Conservation (phyloP, 2,888 invertebrate genomes). For the Hoplodrina ambigua region DNA sequence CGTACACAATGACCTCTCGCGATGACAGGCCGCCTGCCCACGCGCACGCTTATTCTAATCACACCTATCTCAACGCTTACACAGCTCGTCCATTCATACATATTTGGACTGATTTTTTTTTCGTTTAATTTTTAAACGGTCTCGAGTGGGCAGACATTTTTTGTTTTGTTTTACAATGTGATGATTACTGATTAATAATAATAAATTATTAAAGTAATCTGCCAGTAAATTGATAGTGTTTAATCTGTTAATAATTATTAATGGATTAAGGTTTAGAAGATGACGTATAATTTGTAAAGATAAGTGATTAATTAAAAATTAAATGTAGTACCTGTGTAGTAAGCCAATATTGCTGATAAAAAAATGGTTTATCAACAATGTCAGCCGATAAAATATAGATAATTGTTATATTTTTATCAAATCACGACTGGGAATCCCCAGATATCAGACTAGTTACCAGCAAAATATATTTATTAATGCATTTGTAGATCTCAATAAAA, state of each 20-base stretch:
- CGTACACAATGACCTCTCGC: conserved; percentile 84
- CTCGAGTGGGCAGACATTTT: conserved; percentile 83
- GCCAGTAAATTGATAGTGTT: conserved; percentile 51
- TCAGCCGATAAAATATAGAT: conserved; percentile 27
- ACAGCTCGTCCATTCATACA: conserved; percentile 84
- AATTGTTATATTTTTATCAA: conserved; percentile 14
- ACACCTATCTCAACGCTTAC: conserved; percentile 82
- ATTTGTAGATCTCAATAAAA: neutral
- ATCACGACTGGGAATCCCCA: neutral
- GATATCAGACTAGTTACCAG: neutral
- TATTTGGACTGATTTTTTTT: conserved; percentile 81
- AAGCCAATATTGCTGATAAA: conserved; percentile 19
- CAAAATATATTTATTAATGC: too few relatives aligned
- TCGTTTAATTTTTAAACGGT: conserved; percentile 69
- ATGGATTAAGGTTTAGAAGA: conserved; percentile 10
- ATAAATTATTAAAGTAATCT: conserved; percentile 64
- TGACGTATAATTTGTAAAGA: conserved; percentile 6
- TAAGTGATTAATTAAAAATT: conserved; percentile 16
- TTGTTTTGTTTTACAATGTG: conserved; percentile 79
- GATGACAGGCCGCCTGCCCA: conserved; percentile 88
- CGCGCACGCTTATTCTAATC: conserved; percentile 86
- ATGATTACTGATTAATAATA: conserved; percentile 70
- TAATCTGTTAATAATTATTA: conserved; percentile 41
- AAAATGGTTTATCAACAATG: conserved; percentile 15
- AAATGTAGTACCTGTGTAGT: neutral